These are phyloP conservation scores for Aurelia coerulea DNA, from an alignment of 30 jellyfish, hydroid and myxozoan species.

Conservation along the genomic window DNA sequence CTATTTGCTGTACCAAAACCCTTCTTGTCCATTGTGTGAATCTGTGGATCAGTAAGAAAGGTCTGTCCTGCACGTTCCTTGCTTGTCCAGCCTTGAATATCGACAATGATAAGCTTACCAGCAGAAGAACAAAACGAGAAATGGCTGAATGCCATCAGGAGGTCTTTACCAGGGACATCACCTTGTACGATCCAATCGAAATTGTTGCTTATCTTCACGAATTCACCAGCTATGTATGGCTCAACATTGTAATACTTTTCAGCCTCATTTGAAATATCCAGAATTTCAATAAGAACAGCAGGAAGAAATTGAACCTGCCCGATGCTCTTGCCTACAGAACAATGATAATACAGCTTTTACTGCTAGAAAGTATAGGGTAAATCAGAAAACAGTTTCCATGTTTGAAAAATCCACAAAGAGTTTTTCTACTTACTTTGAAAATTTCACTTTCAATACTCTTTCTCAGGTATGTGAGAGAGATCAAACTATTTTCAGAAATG, in stretches of 20 bases:
- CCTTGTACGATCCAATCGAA: conserved; percentile 21
- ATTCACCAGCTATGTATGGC: conserved; percentile 69
- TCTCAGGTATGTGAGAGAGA: too few species aligned
- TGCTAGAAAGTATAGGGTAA: too few species aligned
- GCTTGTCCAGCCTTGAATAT: conserved; percentile 75
- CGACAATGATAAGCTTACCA: conserved; percentile 58
- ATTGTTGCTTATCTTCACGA: conserved; percentile 54
- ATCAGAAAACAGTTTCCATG: too few species aligned
- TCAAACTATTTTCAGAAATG: too few species aligned
- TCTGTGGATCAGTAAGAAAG: conserved; percentile 70
- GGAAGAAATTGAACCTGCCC: conserved; percentile 75
- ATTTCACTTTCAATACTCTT: too few species aligned
- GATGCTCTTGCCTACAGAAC: conserved; percentile 14
- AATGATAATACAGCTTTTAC: neutral
- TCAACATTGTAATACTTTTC: conserved; percentile 66
- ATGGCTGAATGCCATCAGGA: conserved; percentile 70
- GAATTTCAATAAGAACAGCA: conserved; percentile 44
- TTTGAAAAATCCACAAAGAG: too few species aligned
- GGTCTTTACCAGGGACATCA: conserved; percentile 61
- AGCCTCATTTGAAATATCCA: conserved; percentile 36
- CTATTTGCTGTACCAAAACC: conserved; percentile 69
- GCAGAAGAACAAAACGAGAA: conserved; percentile 43
- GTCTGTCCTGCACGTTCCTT: conserved; percentile 51
- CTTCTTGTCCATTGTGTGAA: conserved; percentile 61
- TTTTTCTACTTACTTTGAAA: too few species aligned